Conservation (phyloP, 2,797 vertebrate species). For the Aeoliscus strigatus region DNA sequence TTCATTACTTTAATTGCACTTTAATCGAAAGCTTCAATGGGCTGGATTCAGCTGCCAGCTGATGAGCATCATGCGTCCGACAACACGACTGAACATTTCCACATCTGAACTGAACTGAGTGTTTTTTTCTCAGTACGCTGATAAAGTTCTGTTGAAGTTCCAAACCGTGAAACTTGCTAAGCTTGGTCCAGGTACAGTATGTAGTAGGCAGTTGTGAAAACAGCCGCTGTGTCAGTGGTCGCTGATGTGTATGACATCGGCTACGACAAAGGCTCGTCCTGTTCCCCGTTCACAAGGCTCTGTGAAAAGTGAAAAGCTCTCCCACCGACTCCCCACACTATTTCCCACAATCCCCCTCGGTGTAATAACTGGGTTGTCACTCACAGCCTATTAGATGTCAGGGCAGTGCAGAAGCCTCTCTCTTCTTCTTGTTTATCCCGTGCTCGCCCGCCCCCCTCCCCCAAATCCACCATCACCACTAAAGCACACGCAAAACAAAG, state of each 20-base stretch:
- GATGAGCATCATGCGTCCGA: too few relatives aligned
- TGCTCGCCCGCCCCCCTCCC: constrained; percentile 3
- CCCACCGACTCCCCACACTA: constrained; percentile 20
- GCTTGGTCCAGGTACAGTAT: too few relatives aligned
- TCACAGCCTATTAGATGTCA: constrained; percentile 51
- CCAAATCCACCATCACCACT: not conserved
- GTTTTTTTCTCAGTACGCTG: too few relatives aligned
- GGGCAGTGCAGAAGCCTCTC: constrained; percentile 35
- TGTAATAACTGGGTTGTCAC: constrained; percentile 54
- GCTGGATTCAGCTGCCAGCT: too few relatives aligned
- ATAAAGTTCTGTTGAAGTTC: too few relatives aligned
- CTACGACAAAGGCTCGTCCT: constrained; percentile 44
- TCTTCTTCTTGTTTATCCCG: constrained; percentile 42
- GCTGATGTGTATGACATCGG: constrained; percentile 33
- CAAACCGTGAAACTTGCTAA: too few relatives aligned
- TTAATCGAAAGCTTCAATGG: too few relatives aligned
- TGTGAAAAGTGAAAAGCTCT: constrained; percentile 40
- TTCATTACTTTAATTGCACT: too few relatives aligned
- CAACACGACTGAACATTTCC: too few relatives aligned
- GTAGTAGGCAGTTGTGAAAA: too few relatives aligned
- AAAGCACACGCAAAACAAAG: constrained; percentile 60
- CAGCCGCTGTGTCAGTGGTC: constrained; percentile 16
- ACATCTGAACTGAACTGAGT: too few relatives aligned
- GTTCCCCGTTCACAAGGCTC: constrained; percentile 40
- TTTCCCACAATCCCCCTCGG: constrained; percentile 54